Conservation (phyloP, 2,113 vertebrate genomes). For the Aplodontia rufa region DNA sequence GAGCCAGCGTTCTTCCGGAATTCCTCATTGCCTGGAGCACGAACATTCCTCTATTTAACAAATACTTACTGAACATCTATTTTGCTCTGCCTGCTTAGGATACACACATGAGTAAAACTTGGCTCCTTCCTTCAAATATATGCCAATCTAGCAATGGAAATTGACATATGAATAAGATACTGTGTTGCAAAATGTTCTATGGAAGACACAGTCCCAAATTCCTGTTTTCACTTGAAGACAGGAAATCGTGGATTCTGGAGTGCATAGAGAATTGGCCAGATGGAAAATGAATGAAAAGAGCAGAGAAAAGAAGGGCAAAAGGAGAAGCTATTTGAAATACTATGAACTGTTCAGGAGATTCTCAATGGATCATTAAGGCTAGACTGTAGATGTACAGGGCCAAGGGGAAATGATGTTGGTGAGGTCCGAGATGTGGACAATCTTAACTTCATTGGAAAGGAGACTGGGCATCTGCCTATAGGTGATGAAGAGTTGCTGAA, state of each 20-base stretch:
- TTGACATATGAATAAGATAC: not conserved
- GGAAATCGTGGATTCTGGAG: not conserved
- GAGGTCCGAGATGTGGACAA: not conserved
- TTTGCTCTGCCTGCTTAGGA: not conserved
- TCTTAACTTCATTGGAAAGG: not conserved
- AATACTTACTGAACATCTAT: conserved; percentile 29
- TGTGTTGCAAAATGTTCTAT: not conserved
- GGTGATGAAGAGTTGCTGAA: not conserved
- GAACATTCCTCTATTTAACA: conserved; percentile 15
- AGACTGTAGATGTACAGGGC: not conserved
- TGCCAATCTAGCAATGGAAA: not conserved
- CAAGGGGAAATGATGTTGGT: not conserved
- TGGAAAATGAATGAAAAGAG: not conserved
- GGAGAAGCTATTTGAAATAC: not conserved
- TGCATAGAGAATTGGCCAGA: not conserved
- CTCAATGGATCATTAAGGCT: not conserved
- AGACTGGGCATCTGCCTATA: not conserved
- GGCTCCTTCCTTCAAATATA: not conserved
- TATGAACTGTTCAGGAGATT: not conserved
- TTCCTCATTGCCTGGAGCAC: not conserved
- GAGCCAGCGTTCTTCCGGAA: not conserved
- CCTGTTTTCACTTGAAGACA: not conserved
- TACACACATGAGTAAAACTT: not conserved
- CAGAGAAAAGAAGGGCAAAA: not conserved
- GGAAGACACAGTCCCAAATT: not conserved